Percentiles rank a stretch among this genome's conserved stretches.
phyloP scores from a whole-genome alignment of 2,888 invertebrate genomes.

The Mythimna lalbum region DNA sequence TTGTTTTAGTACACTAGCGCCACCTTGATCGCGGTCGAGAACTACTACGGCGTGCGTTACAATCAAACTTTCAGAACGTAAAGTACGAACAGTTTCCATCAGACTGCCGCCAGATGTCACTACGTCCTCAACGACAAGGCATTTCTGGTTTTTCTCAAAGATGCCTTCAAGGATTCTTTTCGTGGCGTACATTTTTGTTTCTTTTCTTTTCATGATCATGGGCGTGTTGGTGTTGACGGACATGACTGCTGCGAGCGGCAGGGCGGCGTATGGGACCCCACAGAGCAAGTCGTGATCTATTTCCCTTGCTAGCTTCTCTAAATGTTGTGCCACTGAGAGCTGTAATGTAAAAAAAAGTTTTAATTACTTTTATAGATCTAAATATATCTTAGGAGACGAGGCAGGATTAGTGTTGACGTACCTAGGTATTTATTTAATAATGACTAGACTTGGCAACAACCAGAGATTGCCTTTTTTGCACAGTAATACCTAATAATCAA shows the following conservation, averaged over 20 bases:
- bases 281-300: constrained; percentile 93
- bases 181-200: constrained; percentile 98
- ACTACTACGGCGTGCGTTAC: constrained; percentile 96
- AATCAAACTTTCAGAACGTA: constrained; percentile 91
- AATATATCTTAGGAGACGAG: neutral
- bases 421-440: neutral
- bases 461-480: neutral
- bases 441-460: neutral
- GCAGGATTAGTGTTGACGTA: constrained; percentile 1
- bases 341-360: constrained; percentile 71
- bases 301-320: constrained; percentile 76
- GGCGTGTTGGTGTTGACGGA: constrained; percentile 93
- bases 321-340: constrained; percentile 80
- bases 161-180: constrained; percentile 98
- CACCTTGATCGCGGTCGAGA: constrained; percentile 98
- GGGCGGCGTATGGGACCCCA: constrained; percentile 99
- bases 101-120: constrained; percentile 98
- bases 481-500: neutral
- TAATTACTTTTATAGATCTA: constrained; percentile 3
- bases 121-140: constrained; percentile 98
- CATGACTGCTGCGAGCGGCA: constrained; percentile 97
- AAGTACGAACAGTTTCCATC: constrained; percentile 95
- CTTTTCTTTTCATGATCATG: constrained; percentile 98
- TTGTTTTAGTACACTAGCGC: constrained; percentile 92
- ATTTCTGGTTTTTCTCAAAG: constrained; percentile 92